These are phyloP conservation scores for Marasmarcha lunaedactyla DNA, from an alignment of 2,888 invertebrate genomes.

Conservation along the genomic window DNA sequence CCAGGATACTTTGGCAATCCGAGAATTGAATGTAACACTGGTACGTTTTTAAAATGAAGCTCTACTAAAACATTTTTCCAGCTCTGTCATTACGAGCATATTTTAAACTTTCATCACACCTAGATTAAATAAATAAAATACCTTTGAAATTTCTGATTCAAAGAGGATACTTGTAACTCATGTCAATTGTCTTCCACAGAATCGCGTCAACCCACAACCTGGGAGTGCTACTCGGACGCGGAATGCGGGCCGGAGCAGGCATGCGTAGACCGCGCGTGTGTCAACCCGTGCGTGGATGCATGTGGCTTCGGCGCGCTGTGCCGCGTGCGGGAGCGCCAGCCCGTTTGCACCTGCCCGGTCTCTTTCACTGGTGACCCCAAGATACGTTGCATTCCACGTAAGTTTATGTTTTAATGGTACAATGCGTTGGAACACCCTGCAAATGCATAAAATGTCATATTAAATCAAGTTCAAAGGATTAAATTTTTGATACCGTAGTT, in stretches of 20 bases:
- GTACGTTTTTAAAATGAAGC: too few relatives aligned
- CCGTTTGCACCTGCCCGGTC: constrained; percentile 84
- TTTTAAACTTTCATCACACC: too few relatives aligned
- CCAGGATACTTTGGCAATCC: constrained; percentile 83
- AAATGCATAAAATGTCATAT: too few relatives aligned
- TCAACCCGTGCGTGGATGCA: constrained; percentile 82
- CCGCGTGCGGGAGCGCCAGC: constrained; percentile 79
- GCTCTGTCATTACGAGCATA: neutral
- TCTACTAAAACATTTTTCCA: too few relatives aligned
- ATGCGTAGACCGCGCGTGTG: constrained; percentile 81
- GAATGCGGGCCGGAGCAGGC: constrained; percentile 82
- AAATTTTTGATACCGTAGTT: too few relatives aligned
- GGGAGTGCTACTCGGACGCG: constrained; percentile 82
- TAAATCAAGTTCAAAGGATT: too few relatives aligned
- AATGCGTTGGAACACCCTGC: too few relatives aligned
- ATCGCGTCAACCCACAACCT: constrained; percentile 45
- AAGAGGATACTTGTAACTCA: too few relatives aligned
- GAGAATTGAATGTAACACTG: constrained; percentile 78
- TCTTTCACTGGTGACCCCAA: constrained; percentile 81
- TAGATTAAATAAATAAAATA: too few relatives aligned
- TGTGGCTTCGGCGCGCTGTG: constrained; percentile 88
- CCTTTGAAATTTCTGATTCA: too few relatives aligned
- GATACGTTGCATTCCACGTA: constrained; percentile 83
- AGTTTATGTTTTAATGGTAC: too few relatives aligned
- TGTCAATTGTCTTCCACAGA: too few relatives aligned